Base-by-base conservation (phyloP, 2,888 invertebrate species). In the Chrysolina haemoptera region DNA sequence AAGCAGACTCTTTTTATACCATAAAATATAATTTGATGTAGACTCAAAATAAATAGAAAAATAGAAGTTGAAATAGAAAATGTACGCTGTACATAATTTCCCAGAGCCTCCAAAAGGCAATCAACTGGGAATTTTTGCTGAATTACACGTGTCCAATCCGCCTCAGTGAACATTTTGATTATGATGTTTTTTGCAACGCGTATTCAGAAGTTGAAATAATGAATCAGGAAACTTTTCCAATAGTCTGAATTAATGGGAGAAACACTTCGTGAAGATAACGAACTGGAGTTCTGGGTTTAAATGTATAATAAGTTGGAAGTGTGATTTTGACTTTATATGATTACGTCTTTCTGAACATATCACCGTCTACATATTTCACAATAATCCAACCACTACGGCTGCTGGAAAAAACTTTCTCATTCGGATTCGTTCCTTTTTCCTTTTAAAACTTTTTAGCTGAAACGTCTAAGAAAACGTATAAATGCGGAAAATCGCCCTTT, bases 311-410 rank as follows among this genome's bases (percentile, higher is more conserved):
- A 67, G 55, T 55, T 53, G 50, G 67, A 53, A 68, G 55, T 74
- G 75, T 75, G 77, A 77, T 77, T 72, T 76, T 70, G 77, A 74
- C 77, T 81, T 80, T 80, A 82, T 78, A 82, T 80, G 81, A 82
- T 83, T 82, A 79, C 82, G 81, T 79, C 77, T 78, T 81, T 82
- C 80, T 77, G 80, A 80, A 80, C 81, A 76, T 80, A 80, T 82
- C 80, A 79, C 74, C 76, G 79, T 67, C 75, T 78, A 79, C 80
- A 67, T 67, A 67, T 67, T 67, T 67, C 67, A 67, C 67, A 67
- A 67, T 67, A 55, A 67, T 48, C 46, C 65, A 27, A 41, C 59
- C 59, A 16, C 59, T 27, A 59, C 53, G 41, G 41, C 50, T 22
- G 50, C 40, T 18, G 41, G 55, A 53, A 41, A 35, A 67, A 67